phyloP scores from a whole-genome alignment of 2,113 vertebrate species.

The Mystacornis crossleyi region DNA sequence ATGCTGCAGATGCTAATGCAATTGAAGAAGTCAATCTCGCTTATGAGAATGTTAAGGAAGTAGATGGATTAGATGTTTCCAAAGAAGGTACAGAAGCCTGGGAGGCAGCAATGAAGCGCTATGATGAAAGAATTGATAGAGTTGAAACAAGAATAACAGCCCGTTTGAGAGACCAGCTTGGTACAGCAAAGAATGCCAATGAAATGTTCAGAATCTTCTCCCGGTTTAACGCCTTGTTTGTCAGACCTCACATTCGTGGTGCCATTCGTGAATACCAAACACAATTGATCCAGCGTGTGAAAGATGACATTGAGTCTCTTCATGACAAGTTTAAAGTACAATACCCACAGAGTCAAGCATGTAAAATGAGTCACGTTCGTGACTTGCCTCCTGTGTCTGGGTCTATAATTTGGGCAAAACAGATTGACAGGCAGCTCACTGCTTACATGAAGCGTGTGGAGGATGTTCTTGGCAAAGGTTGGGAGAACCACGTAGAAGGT shows the following conservation, averaged over 20 bases:
- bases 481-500: constrained; percentile 98
- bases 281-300: constrained; percentile 95
- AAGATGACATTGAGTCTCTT: constrained; percentile 96
- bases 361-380: constrained; percentile 98
- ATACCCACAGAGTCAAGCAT: constrained; percentile 96
- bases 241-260: constrained; percentile 95
- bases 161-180: constrained; percentile 93
- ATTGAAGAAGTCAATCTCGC: constrained; percentile 99
- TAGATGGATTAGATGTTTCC: constrained; percentile 95
- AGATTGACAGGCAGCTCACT: constrained; percentile 96
- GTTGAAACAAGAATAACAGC: constrained; percentile 98
- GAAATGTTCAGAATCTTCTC: constrained; percentile 99
- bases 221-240: constrained; percentile 96
- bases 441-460: constrained; percentile 99
- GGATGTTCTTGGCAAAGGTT: constrained; percentile 96
- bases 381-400: constrained; percentile 95
- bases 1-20: constrained; percentile 95
- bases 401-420: constrained; percentile 99
- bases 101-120: constrained; percentile 98
- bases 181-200: constrained; percentile 97
- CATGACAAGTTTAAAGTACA: constrained; percentile 99
- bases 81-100: constrained; percentile 98
- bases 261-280: constrained; percentile 98
- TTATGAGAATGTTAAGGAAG: constrained; percentile 98
- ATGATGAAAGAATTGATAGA: constrained; percentile 94